Evolutionary conservation across 2,797 vertebrate genomes (phyloP).

Genomic region (Hoplostethus mediterraneus): DNA sequence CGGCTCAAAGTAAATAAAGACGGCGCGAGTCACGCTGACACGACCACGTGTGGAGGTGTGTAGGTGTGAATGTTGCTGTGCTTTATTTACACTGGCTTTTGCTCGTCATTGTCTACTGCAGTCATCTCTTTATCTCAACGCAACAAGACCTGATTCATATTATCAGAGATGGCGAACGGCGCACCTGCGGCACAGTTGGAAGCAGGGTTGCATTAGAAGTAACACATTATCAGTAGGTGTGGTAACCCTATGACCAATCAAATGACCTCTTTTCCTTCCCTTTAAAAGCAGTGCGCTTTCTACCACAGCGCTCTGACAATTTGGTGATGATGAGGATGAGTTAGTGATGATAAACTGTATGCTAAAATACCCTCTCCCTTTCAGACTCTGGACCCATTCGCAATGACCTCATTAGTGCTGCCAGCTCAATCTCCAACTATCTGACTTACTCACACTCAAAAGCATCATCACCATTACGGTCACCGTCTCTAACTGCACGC

Average conservation of each 20-base stretch:
- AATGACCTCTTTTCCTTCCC: no score
- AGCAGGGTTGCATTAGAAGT: no score
- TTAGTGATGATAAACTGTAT: no score
- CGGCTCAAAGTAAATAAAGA: constrained; percentile 28
- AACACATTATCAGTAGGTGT: no score
- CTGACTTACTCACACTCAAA: background rate
- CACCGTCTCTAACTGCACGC: background rate
- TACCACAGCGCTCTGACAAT: no score
- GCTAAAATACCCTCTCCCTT: no score
- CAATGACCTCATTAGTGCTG: background rate
- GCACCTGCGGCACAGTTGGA: no score
- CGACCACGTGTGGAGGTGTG: background rate
- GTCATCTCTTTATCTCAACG: background rate
- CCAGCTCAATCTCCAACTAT: background rate
- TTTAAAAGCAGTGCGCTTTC: no score
- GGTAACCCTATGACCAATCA: no score
- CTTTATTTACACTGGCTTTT: constrained; percentile 6
- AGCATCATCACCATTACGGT: background rate
- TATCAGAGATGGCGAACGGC: no score
- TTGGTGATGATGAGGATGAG: no score
- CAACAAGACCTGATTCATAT: constrained; percentile 25
- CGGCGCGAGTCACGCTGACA: background rate
- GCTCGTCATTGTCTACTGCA: constrained; percentile 19
- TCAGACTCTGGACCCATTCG: background rate
- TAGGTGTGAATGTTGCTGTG: constrained; percentile 8